These are phyloP conservation scores for Cheirogaleus medius DNA, from an alignment of 2,113 vertebrate genomes.

Conservation along the genomic window DNA sequence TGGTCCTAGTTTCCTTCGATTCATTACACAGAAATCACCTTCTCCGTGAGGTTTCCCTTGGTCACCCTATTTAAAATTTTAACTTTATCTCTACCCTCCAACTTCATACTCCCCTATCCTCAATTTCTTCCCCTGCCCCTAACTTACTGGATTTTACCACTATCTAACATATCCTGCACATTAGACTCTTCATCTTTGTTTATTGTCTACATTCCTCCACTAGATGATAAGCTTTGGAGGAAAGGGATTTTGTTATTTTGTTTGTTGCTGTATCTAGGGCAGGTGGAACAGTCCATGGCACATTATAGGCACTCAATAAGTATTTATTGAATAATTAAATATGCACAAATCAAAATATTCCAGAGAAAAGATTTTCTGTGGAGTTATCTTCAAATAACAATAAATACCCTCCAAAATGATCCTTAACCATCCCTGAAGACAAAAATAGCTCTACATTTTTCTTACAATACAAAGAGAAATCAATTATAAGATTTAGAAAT, in stretches of 20 bases:
- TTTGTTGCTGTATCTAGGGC: neutral
- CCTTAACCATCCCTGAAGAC: neutral
- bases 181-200: neutral
- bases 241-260: neutral
- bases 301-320: neutral
- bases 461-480: neutral
- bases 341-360: neutral
- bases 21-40: neutral
- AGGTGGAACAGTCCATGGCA: neutral
- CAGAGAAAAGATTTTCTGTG: neutral
- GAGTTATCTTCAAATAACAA: neutral
- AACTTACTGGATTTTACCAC: neutral
- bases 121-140: neutral
- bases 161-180: neutral
- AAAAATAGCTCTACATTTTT: neutral
- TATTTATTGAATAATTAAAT: conserved; percentile 10
- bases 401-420: neutral
- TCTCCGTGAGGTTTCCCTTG: neutral
- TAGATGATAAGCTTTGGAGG: neutral
- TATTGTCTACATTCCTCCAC: neutral
- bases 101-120: neutral
- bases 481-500: neutral
- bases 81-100: neutral
- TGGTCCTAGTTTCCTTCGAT: neutral
- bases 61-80: neutral